Percentiles rank a stretch among this genome's conserved stretches.
Evolutionary conservation across 2,888 invertebrate species (phyloP).

Genomic region (Rhopalosiphum nymphaeae): DNA sequence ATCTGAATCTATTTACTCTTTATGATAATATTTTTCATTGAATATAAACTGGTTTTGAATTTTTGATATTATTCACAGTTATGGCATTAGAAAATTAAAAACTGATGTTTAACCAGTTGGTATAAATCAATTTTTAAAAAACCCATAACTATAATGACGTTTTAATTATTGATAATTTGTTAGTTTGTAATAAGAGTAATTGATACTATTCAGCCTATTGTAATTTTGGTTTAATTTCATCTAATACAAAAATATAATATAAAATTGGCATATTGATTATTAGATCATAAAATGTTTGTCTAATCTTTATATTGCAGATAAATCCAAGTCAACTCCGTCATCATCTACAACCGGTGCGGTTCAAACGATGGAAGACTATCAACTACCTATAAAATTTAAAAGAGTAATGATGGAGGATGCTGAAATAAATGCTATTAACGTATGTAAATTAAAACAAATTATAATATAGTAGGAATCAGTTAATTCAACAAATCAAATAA

Average conservation of each 20-base stretch:
- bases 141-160: too few relatives aligned
- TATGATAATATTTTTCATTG: neutral
- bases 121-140: neutral
- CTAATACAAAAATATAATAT: neutral
- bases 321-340: neutral
- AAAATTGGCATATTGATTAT: neutral
- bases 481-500: neutral
- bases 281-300: neutral
- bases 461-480: neutral
- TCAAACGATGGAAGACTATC: slow-evolving; percentile 69
- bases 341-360: neutral
- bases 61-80: neutral
- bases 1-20: neutral
- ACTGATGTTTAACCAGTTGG: neutral
- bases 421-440: slow-evolving; percentile 71
- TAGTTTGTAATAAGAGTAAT: neutral
- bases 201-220: neutral
- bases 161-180: neutral
- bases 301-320: slow-evolving; percentile 8
- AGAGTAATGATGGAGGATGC: slow-evolving; percentile 69
- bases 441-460: slow-evolving; percentile 67
- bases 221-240: neutral
- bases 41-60: neutral
- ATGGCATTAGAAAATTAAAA: neutral
- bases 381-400: slow-evolving; percentile 69